Evolutionary conservation across 2,888 invertebrate genomes (phyloP).

Genomic region (Acanthoscelides obtectus): DNA sequence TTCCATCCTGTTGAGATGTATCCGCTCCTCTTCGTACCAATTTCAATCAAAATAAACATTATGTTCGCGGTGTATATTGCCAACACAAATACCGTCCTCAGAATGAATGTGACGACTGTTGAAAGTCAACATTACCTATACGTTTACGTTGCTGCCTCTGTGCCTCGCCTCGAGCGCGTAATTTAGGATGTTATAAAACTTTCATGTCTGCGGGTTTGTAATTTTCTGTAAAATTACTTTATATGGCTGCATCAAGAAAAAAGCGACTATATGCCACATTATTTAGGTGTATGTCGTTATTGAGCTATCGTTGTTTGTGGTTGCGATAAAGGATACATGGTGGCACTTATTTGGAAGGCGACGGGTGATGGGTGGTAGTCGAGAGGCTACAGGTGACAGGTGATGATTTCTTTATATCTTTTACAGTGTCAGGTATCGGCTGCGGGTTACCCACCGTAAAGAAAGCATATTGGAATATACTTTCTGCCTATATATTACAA

Average conservation of each 20-base stretch:
- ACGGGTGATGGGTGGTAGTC: too few species aligned
- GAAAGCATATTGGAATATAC: too few species aligned
- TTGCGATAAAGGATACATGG: not conserved
- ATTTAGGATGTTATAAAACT: not conserved
- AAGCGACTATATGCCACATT: not conserved
- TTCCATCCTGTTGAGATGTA: not conserved
- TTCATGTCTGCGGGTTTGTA: not conserved
- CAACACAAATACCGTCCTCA: not conserved
- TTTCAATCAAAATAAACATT: not conserved
- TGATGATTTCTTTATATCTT: too few species aligned
- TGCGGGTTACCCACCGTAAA: too few species aligned
- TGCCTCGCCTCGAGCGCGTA: not conserved
- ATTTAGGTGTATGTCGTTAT: not conserved
- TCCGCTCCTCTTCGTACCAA: not conserved
- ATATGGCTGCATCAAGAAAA: not conserved
- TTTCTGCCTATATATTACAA: too few species aligned
- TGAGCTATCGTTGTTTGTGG: not conserved
- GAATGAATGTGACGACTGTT: not conserved
- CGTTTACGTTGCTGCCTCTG: not conserved
- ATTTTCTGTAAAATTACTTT: not conserved
- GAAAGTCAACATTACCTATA: not conserved
- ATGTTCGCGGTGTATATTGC: not conserved
- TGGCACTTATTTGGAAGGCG: not conserved
- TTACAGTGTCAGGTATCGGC: too few species aligned
- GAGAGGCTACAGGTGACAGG: too few species aligned